phyloP scores from a whole-genome alignment of 2,888 invertebrate species.

The Orthosia incerta region DNA sequence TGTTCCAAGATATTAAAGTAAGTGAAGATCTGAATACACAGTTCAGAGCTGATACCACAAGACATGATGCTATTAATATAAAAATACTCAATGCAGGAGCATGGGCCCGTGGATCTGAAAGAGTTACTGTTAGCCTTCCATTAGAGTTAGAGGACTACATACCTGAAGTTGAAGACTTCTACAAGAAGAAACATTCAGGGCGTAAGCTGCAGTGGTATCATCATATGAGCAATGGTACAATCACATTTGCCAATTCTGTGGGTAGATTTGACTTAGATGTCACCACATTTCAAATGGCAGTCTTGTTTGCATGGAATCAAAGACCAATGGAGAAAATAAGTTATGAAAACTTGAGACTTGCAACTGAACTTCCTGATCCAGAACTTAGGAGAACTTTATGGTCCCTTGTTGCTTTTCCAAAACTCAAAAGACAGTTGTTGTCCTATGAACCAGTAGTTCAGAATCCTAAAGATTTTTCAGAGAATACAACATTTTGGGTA shows the following conservation, averaged over 20 bases:
- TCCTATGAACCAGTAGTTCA: constrained; percentile 95
- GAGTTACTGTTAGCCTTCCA: constrained; percentile 98
- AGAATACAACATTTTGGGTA: constrained; percentile 98
- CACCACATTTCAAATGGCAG: constrained; percentile 99
- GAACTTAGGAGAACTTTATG: constrained; percentile 98
- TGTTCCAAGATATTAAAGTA: constrained; percentile 99
- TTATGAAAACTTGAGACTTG: constrained; percentile 98
- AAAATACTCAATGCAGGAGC: constrained; percentile 99
- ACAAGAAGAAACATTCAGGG: constrained; percentile 99
- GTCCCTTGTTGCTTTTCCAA: constrained; percentile 99
- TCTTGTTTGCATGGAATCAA: constrained; percentile 99
- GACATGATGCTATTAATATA: constrained; percentile 98
- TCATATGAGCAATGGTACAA: constrained; percentile 99
- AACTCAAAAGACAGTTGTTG: constrained; percentile 97
- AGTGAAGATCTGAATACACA: constrained; percentile 99
- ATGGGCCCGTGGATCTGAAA: constrained; percentile 98
- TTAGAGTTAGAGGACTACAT: constrained; percentile 99
- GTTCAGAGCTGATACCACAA: constrained; percentile 95
- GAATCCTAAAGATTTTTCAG: constrained; percentile 98
- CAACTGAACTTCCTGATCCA: constrained; percentile 98
- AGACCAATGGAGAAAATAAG: constrained; percentile 97
- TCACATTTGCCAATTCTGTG: constrained; percentile 97
- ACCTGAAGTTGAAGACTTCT: constrained; percentile 99
- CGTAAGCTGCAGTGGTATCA: constrained; percentile 99
- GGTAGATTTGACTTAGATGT: constrained; percentile 99